Base-by-base conservation (phyloP, 1,140 invertebrate genomes). In the Calosoma granatense region DNA sequence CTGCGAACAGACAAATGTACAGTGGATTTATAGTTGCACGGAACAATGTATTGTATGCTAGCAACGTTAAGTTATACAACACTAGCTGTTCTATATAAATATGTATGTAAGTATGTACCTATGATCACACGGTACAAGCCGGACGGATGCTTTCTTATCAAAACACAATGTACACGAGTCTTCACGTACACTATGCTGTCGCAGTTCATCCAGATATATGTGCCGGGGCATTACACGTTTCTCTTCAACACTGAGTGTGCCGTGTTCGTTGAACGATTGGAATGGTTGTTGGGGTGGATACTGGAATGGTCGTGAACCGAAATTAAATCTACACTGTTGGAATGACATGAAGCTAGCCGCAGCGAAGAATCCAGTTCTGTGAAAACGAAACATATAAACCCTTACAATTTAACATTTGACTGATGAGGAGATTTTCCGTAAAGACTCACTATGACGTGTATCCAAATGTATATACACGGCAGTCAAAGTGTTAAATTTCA, bases 301-400 rank as follows among this genome's bases (percentile, higher is more conserved):
- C 60, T 78, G 78, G 72, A 94, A 96, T 1, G 87, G 82, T 61
- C 82, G 78, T 53, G 81, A 77, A 54, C 94, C 94, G 75, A 97
- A 97, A 77, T 97, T 97, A 72, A 96, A 95, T 51, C 84, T 78
- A 76, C 92, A 94, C 67, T 95, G 92, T 68, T 97, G 92, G 74
- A 93, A 95, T 56, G 91, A 91, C 92, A 96, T 95, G 67, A 95
- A 94, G 74, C 90, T 94, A 1, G 92, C 92, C 14, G 91, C 92
- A 47, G 93, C 91, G 75, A 93, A 95, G 74, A 93, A 94, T 55
- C 90, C 92, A 63, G 79, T 77, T 62, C 90, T 92, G 67, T 41
- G 77, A 76, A 62, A 47, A 55, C 58, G 64, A 61, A 66, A 63
- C 17, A 36, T 36, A 9, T n/a, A n/a, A 36, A 36, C 26, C n/a